Evolutionary conservation across 2,113 vertebrate species (phyloP), one percentile per base, ranked within the genome.

Genomic region (Rattus rattus): DNA sequence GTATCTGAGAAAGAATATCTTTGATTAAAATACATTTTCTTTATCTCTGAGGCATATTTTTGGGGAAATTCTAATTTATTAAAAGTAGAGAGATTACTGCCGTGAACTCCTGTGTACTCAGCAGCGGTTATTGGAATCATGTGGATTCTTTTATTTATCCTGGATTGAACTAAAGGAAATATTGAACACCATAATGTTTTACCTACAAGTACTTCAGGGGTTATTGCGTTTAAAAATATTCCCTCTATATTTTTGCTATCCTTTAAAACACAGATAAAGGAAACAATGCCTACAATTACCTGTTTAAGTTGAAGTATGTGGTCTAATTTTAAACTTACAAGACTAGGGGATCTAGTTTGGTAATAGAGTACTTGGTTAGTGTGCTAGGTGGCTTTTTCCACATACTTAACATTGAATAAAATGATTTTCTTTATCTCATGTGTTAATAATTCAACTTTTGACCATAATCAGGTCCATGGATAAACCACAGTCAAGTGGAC

Each of bases 101-200:
- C 2, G 28, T 17, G n/a, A 81, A 89, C 7, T 14, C 13, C 77
- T 33, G 1, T 10, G 22, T 61, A 36, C 2, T 69, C 52, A 72
- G 52, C 4, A 65, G 22, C 39, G 86, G 5, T 73, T 72, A 61
- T n/a, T 70, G 86, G 39, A 47, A 73, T 87, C 80, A 69, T 67
- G 4, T 39, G 6, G 24, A 39, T 87, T 24, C 0, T 33, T 90
- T 36, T 39, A 52, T 63, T 49, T n/a, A 0, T 0, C 30, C 43
- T 14, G 59, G 24, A 79, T 56, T 59, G 73, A 56, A 80, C 30
- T 92, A 86, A 96, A 94, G 10, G n/a, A 75, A 84, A n/a, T 85
- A 77, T 22, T 28, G 92, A 95, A 94, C 1, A 26, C 56, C 7
- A 4, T 16, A 47, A 79, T 19, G 30, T 67, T 76, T 97, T 6